Evolutionary conservation across 2,888 invertebrate genomes (phyloP).

Genomic region (Sceliomorpha sp.): DNA sequence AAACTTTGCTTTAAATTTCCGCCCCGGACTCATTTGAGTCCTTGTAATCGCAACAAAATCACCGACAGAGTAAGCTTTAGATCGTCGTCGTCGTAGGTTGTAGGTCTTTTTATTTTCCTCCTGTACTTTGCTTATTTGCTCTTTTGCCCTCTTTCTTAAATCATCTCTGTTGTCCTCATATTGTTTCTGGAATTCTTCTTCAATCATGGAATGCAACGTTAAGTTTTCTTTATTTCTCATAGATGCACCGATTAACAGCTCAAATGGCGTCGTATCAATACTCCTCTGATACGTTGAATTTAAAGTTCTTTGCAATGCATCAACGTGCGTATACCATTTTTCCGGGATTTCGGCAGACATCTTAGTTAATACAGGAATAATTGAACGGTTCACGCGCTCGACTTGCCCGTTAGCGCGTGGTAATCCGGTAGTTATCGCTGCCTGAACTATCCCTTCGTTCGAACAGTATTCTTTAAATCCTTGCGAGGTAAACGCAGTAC

Average conservation of each 20-base stretch:
- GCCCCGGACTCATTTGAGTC: conserved; percentile 19
- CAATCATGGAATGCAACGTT: conserved; percentile 7
- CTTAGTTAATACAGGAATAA: conserved; percentile 22
- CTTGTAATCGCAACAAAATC: conserved; percentile 25
- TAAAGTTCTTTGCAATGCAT: conserved; percentile 16
- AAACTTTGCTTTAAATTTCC: conserved; percentile 16
- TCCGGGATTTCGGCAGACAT: conserved; percentile 12
- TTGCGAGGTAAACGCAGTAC: conserved; percentile 26
- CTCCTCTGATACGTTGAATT: conserved; percentile 30
- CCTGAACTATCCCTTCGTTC: conserved; percentile 18
- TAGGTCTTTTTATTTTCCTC: conserved; percentile 24
- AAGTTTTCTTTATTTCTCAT: conserved; percentile 14
- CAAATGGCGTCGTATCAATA: conserved; percentile 13
- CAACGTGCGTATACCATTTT: conserved; percentile 24
- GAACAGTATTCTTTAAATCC: conserved; percentile 29
- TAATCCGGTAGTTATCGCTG: conserved; percentile 19
- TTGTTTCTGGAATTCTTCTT: conserved; percentile 12
- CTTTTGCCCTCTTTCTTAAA: conserved; percentile 4
- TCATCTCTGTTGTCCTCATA: conserved; percentile 4
- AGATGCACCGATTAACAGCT: conserved; percentile 14
- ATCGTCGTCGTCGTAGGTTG: conserved; percentile 13
- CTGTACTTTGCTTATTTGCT: conserved; percentile 19
- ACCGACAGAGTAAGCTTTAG: no score
- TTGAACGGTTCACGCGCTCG: conserved; percentile 16
- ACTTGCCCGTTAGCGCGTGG: conserved; percentile 31